Percentiles rank a stretch among this genome's conserved stretches.
Conservation (phyloP, 2,113 vertebrate species). For the Mormyrus iriodes region DNA sequence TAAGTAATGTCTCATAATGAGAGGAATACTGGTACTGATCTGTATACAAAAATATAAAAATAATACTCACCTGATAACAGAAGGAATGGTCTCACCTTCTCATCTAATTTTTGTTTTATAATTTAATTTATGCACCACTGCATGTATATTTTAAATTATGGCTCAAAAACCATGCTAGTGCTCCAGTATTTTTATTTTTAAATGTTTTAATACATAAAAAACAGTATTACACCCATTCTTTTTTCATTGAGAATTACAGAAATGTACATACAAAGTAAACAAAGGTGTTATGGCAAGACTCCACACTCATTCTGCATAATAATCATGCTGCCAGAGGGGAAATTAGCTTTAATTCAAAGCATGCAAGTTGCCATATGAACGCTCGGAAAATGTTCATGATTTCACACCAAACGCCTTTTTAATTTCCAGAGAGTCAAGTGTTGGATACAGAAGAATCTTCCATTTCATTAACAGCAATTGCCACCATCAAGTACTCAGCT, state of each 20-base stretch:
- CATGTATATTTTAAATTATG: background rate
- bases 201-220: background rate
- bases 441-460: background rate
- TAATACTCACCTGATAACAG: background rate
- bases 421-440: background rate
- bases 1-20: background rate
- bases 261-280: background rate
- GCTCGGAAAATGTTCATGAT: background rate
- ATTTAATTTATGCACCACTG: background rate
- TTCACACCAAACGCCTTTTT: slow-evolving; percentile 1
- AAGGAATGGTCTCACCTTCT: background rate
- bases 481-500: background rate
- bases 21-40: background rate
- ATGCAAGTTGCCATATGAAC: background rate
- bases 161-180: background rate
- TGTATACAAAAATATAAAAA: background rate
- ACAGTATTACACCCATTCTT: background rate
- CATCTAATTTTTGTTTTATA: background rate
- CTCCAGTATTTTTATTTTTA: background rate
- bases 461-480: background rate
- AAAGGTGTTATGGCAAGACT: background rate
- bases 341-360: background rate
- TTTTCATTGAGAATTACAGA: background rate
- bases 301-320: background rate
- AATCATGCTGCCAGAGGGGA: background rate